A percentile compares a stretch with the other conserved stretches of the same genome.
Conservation (phyloP, 2,888 invertebrate genomes). For the Cataglyphis cursor region DNA sequence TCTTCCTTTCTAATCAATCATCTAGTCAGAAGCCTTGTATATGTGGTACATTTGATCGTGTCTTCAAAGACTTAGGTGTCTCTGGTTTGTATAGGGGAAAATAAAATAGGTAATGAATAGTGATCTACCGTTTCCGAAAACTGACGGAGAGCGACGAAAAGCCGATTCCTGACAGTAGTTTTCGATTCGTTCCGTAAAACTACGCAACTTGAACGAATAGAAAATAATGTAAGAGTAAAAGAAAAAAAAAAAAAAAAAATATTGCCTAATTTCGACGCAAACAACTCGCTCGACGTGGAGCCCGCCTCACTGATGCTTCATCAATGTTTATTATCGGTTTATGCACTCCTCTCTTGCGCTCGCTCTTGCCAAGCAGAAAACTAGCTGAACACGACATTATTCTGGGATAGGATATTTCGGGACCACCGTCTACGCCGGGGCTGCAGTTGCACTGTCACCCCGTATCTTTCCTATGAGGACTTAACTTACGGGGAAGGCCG, state of each 20-base stretch:
- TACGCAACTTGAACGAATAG: neutral
- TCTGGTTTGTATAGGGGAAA: neutral
- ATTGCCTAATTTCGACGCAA: neutral
- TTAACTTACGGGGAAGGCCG: neutral
- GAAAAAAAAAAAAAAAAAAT: neutral
- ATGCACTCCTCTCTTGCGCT: slow-evolving; percentile 60
- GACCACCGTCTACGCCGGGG: neutral
- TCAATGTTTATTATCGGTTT: slow-evolving; percentile 82
- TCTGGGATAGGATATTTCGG: neutral
- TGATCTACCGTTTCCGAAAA: slow-evolving; percentile 1
- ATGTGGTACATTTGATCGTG: neutral
- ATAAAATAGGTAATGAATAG: neutral
- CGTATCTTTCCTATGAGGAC: slow-evolving; percentile 56
- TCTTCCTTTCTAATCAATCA: neutral
- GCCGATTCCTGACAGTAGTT: neutral
- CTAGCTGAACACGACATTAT: slow-evolving; percentile 56
- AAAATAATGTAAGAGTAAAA: neutral
- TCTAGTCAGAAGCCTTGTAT: neutral
- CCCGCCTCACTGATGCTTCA: slow-evolving; percentile 71
- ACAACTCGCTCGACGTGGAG: no score
- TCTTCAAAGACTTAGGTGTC: neutral
- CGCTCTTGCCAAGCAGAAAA: slow-evolving; percentile 69
- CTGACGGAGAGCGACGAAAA: neutral
- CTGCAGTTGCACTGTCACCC: slow-evolving; percentile 47
- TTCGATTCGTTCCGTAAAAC: slow-evolving; percentile 33